A percentile compares a stretch with the other conserved stretches of the same genome.
phyloP scores from a whole-genome alignment of 2,888 invertebrate genomes.

The Hecatera dysodea region DNA sequence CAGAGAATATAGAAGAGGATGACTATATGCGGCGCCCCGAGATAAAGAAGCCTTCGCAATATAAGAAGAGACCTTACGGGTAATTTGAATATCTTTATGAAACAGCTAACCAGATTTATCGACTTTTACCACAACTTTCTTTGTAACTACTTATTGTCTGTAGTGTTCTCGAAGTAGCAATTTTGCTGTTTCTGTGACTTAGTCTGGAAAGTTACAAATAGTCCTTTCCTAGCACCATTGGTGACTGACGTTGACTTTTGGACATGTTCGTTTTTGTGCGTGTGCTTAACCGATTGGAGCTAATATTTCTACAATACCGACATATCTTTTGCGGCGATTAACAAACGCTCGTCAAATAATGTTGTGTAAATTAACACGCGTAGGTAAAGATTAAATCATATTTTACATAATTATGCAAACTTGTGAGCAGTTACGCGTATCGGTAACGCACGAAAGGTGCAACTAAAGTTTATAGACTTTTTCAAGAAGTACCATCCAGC shows the following conservation, averaged over 20 bases:
- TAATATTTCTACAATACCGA: slow-evolving; percentile 11
- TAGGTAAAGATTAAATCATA: slow-evolving; percentile 56
- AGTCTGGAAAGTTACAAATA: not conserved
- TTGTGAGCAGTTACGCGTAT: slow-evolving; percentile 66
- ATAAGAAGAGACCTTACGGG: slow-evolving; percentile 81
- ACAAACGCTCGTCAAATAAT: slow-evolving; percentile 27
- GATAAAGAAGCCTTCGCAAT: slow-evolving; percentile 75
- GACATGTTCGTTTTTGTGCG: not conserved
- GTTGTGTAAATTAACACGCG: slow-evolving; percentile 36
- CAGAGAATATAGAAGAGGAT: slow-evolving; percentile 76
- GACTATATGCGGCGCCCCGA: slow-evolving; percentile 82
- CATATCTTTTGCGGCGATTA: not conserved
- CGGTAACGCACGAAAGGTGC: slow-evolving; percentile 65
- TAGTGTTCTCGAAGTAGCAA: not conserved
- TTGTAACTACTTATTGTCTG: not conserved
- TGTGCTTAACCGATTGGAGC: slow-evolving; percentile 1
- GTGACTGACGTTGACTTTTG: not conserved
- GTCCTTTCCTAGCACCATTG: not conserved
- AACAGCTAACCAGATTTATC: not conserved
- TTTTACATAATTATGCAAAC: slow-evolving; percentile 60
- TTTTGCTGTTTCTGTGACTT: not conserved
- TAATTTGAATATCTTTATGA: slow-evolving; percentile 61
- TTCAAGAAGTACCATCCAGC: slow-evolving; percentile 22
- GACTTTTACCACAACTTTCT: too few relatives aligned
- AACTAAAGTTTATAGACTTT: slow-evolving; percentile 76